A percentile compares a stretch with the other conserved stretches of the same genome.
Evolutionary conservation across 1,140 invertebrate species (phyloP).

Genomic region (Drosophila navojoa): DNA sequence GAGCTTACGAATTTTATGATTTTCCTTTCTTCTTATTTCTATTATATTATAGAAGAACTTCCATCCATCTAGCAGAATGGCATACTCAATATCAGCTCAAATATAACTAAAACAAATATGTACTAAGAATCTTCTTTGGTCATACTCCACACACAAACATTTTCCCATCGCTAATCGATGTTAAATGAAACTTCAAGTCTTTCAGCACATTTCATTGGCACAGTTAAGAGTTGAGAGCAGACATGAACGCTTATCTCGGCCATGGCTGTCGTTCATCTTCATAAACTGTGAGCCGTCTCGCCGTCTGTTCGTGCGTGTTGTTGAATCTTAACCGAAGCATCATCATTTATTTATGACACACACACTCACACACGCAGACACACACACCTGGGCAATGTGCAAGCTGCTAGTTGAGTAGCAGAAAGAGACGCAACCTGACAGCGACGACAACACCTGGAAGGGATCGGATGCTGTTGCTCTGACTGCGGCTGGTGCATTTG

Average conservation of each 20-base stretch:
- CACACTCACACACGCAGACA: slow-evolving; percentile 3
- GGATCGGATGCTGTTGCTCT: neutral
- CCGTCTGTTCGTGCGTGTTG: slow-evolving; percentile 53
- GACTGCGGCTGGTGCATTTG: slow-evolving; percentile 36
- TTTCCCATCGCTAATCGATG: neutral
- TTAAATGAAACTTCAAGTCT: neutral
- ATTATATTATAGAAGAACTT: too few relatives aligned
- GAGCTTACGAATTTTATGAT: too few relatives aligned
- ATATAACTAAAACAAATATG: too few relatives aligned
- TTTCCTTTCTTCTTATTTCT: too few relatives aligned
- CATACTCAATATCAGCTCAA: too few relatives aligned
- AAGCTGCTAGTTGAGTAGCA: neutral
- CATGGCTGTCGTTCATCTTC: slow-evolving; percentile 27
- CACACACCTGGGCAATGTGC: slow-evolving; percentile 4
- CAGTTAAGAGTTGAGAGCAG: slow-evolving; percentile 1
- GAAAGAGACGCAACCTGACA: slow-evolving; percentile 9
- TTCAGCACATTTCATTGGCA: neutral
- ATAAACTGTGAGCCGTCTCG: slow-evolving; percentile 28
- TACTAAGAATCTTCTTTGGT: too few relatives aligned
- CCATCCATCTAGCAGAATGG: too few relatives aligned
- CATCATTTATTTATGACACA: slow-evolving; percentile 73
- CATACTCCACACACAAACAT: neutral
- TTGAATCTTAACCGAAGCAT: slow-evolving; percentile 68
- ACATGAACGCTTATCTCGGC: slow-evolving; percentile 21
- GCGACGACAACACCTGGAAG: slow-evolving; percentile 63